These are phyloP conservation scores for Rhabditophanes sp. DNA, from an alignment of 2,888 invertebrate species.

Conservation along the genomic window DNA sequence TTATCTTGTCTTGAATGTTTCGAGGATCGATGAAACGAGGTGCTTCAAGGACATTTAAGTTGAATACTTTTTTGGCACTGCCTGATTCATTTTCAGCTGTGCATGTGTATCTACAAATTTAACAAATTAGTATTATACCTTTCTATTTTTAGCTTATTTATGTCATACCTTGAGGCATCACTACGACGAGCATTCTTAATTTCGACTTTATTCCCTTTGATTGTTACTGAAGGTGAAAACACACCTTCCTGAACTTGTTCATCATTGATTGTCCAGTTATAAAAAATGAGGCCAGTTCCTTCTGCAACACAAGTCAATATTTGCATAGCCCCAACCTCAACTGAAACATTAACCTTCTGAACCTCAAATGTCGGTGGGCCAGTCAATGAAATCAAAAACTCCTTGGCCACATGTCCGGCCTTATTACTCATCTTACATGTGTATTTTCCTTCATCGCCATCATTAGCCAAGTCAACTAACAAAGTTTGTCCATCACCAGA, in stretches of 20 bases:
- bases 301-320: too few species aligned
- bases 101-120: slow-evolving; percentile 50
- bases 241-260: slow-evolving; percentile 3
- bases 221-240: not conserved
- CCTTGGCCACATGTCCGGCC: slow-evolving; percentile 41
- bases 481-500: slow-evolving; percentile 15
- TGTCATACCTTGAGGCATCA: slow-evolving; percentile 54
- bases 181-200: slow-evolving; percentile 24
- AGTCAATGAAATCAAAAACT: slow-evolving; percentile 29
- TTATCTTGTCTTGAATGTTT: slow-evolving; percentile 39
- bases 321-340: slow-evolving; percentile 44
- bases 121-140: too few species aligned
- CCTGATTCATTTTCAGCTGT: slow-evolving; percentile 52
- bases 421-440: slow-evolving; percentile 45
- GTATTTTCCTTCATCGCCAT: slow-evolving; percentile 30
- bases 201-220: slow-evolving; percentile 20
- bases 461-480: slow-evolving; percentile 6
- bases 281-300: too few species aligned
- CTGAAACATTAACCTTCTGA: slow-evolving; percentile 13
- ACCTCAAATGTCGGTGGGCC: slow-evolving; percentile 32
- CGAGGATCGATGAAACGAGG: slow-evolving; percentile 44
- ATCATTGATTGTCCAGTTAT: slow-evolving; percentile 2
- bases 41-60: slow-evolving; percentile 50
- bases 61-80: slow-evolving; percentile 48
- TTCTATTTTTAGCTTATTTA: too few species aligned